Conservation (phyloP, 2,888 invertebrate genomes). For the Metellina segmentata region DNA sequence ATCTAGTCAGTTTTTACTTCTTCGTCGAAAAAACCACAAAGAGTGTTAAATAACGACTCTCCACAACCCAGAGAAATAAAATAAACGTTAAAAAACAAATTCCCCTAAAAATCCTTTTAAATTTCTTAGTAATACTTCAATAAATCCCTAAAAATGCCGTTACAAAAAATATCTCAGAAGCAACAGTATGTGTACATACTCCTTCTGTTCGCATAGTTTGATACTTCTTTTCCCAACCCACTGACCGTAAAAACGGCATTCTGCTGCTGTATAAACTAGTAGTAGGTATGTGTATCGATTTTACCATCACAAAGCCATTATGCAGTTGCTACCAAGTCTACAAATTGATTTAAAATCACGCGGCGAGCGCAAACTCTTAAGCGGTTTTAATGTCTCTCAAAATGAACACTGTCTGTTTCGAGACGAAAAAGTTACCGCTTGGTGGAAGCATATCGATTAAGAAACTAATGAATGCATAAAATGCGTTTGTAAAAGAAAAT, state of each 20-base stretch:
- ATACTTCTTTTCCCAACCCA: conserved; percentile 7
- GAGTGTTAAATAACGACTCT: no score
- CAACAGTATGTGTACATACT: neutral
- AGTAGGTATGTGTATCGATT: conserved; percentile 50
- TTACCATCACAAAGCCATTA: conserved; percentile 69
- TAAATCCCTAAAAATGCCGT: neutral
- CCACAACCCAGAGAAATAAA: no score
- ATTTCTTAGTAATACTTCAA: neutral
- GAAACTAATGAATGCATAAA: neutral
- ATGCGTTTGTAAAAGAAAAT: neutral
- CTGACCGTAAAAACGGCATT: conserved; percentile 36
- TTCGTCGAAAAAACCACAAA: neutral
- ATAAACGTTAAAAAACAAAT: neutral
- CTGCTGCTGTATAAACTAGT: conserved; percentile 13
- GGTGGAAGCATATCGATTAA: neutral
- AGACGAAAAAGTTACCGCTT: neutral
- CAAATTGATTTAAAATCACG: conserved; percentile 69
- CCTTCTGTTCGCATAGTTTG: neutral
- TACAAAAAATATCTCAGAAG: neutral
- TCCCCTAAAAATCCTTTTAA: neutral
- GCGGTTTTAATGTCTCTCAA: neutral
- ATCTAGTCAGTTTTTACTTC: neutral
- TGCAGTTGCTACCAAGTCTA: conserved; percentile 53
- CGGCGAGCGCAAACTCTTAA: conserved; percentile 9
- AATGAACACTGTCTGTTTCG: neutral